phyloP scores from a whole-genome alignment of 2,113 vertebrate species.

The Pollachius pollachius region DNA sequence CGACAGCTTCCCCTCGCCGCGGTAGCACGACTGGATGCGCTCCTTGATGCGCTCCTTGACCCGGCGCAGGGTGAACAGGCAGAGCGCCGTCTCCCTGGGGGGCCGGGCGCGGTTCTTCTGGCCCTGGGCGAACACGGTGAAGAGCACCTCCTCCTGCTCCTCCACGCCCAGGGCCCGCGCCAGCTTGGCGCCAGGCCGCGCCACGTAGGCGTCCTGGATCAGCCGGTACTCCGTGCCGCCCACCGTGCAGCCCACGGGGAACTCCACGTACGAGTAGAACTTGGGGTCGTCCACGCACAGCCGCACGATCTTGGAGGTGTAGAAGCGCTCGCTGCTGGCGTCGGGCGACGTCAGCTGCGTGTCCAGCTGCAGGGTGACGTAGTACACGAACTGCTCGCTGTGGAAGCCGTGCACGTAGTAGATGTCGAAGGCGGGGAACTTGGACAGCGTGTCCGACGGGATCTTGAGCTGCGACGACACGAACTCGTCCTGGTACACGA shows the following conservation, averaged over 20 bases:
- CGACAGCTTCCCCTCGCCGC: constrained; percentile 91
- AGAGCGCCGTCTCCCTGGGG: constrained; percentile 92
- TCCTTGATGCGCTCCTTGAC: constrained; percentile 98
- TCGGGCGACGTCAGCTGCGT: constrained; percentile 92
- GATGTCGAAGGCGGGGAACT: constrained; percentile 95
- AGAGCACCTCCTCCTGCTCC: constrained; percentile 89
- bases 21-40: constrained; percentile 95
- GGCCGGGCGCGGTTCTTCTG: constrained; percentile 96
- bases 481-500: constrained; percentile 97
- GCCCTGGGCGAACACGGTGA: constrained; percentile 94
- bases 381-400: constrained; percentile 97
- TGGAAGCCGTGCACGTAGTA: constrained; percentile 97
- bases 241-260: constrained; percentile 91
- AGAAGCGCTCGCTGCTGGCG: constrained; percentile 90
- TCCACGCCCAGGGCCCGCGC: constrained; percentile 86
- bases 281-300: constrained; percentile 93
- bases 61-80: constrained; percentile 90
- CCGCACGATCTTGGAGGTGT: constrained; percentile 95
- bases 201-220: constrained; percentile 92
- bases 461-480: constrained; percentile 97
- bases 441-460: constrained; percentile 93
- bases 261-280: constrained; percentile 97
- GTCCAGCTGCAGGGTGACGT: constrained; percentile 93
- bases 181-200: constrained; percentile 82
- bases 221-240: constrained; percentile 93